Conservation (phyloP, 2,797 vertebrate genomes). For the Enteromius trimaculatus region DNA sequence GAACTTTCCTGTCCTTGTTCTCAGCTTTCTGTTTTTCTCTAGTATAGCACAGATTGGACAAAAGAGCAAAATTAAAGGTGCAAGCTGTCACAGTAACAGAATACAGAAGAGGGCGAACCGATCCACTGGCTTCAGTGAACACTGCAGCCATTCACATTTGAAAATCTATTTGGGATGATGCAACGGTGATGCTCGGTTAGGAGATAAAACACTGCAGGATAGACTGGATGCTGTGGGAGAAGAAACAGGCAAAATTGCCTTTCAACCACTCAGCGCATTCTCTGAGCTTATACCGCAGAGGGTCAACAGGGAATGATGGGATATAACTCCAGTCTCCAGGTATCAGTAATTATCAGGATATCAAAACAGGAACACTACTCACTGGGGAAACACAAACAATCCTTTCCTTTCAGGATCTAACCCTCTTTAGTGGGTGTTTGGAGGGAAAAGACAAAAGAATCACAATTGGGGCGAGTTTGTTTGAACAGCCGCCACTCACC, state of each 20-base stretch:
- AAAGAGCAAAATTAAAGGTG: slow-evolving; percentile 67
- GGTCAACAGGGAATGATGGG: slow-evolving; percentile 42
- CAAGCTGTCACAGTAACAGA: slow-evolving; percentile 53
- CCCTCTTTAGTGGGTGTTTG: slow-evolving; percentile 78
- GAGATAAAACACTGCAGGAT: slow-evolving; percentile 54
- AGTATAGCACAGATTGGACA: slow-evolving; percentile 36
- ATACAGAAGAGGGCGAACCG: slow-evolving; percentile 44
- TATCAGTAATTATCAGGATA: slow-evolving; percentile 60
- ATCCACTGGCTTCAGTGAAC: slow-evolving; percentile 73
- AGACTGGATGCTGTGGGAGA: slow-evolving; percentile 42
- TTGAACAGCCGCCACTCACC: slow-evolving; percentile 89
- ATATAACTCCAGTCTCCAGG: slow-evolving; percentile 56
- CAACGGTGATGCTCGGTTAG: slow-evolving; percentile 35
- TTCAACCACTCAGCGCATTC: slow-evolving; percentile 45
- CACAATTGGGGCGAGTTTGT: slow-evolving; percentile 87
- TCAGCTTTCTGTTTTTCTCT: slow-evolving; percentile 94
- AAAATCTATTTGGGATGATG: slow-evolving; percentile 60
- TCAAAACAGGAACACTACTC: slow-evolving; percentile 55
- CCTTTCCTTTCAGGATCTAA: slow-evolving; percentile 71
- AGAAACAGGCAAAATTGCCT: slow-evolving; percentile 48
- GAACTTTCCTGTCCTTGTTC: slow-evolving; percentile 89
- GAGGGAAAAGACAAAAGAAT: slow-evolving; percentile 79
- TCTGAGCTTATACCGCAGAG: slow-evolving; percentile 31
- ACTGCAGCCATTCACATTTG: slow-evolving; percentile 58
- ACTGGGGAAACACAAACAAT: slow-evolving; percentile 42